Base-by-base conservation (phyloP, 2,888 invertebrate genomes). In the Drosophila meridionalis region DNA sequence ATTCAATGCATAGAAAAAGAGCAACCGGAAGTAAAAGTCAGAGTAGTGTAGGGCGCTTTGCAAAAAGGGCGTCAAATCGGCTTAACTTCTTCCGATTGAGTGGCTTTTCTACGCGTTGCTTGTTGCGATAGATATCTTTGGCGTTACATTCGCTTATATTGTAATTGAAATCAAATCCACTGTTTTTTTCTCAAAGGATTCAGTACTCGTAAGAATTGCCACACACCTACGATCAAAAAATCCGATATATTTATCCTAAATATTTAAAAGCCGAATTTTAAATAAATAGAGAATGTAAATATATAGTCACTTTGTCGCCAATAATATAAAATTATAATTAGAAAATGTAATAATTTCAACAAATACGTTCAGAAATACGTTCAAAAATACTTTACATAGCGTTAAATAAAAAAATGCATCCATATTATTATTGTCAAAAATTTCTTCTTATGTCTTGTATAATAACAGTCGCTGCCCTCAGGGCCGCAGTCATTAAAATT, bases 1-100 rank as follows among this genome's bases (percentile, higher is more conserved):
- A 40, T 58, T 69, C 26, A 43, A 14, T 47, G 47, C 65, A 58
- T 45, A 76, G 76, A 87, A 73, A 77, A 70, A 60, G 73, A 73
- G 72, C 78, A 71, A 64, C 64, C 70, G 72, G 73, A 76, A 69
- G 69, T 73, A 66, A 65, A 63, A 67, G 65, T 62, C 45, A 67
- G 59, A 64, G 65, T 43, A 38, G 50, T 64, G 42, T 40, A 42
- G 20, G 62, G 56, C 58, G 60, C 64, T 26, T 62, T 32, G 71
- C 58, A 62, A 64, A 61, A 64, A 62, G 78, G 73, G 74, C 69
- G 75, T 74, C 68, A 77, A 84, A 90, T 78, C 84, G 73, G 87
- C 80, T 90, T 91, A 89, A 83, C 85, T 91, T 90, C 74, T 91
- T 80, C 83, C 90, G 82, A 80, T 77, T 83, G 90, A 89, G 79